Conservation (phyloP, 37 sponge, comb jelly and placozoan genomes). For the Ephydatia muelleri region DNA sequence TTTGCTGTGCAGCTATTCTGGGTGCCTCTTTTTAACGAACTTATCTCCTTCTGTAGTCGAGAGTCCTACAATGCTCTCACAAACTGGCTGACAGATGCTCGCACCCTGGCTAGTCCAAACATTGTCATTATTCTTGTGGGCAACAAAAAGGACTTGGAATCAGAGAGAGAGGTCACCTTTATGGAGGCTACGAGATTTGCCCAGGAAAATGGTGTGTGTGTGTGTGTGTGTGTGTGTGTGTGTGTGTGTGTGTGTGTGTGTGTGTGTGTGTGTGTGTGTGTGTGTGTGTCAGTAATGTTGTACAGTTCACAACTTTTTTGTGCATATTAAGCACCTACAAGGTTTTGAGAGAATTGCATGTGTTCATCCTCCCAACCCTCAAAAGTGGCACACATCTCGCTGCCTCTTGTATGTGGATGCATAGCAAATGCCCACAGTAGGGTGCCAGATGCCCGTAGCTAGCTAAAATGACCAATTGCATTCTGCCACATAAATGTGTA, state of each 20-base stretch:
- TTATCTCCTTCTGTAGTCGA: slow-evolving; percentile 50
- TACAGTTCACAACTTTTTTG: too few relatives aligned
- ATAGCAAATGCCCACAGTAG: too few relatives aligned
- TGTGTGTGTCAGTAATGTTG: slow-evolving; percentile 9
- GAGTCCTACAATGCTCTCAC: slow-evolving; percentile 96
- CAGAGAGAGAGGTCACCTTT: slow-evolving; percentile 96
- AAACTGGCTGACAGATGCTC: slow-evolving; percentile 97
- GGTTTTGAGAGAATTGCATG: too few relatives aligned
- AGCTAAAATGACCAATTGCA: too few relatives aligned
- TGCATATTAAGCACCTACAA: too few relatives aligned
- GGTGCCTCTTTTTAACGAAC: not conserved
- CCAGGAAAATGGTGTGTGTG: slow-evolving; percentile 93
- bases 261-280: not conserved
- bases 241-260: slow-evolving; percentile 5
- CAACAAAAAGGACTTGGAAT: slow-evolving; percentile 98
- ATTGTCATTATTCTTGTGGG: slow-evolving; percentile 94
- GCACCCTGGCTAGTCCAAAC: slow-evolving; percentile 98
- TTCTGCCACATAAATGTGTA: too few relatives aligned
- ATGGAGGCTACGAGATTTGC: slow-evolving; percentile 99
- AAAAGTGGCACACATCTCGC: too few relatives aligned
- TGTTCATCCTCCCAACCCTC: too few relatives aligned
- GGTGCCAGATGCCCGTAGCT: too few relatives aligned
- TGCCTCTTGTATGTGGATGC: too few relatives aligned
- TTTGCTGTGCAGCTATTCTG: not conserved
- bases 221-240: not conserved